These are phyloP conservation scores for Temnothorax rugatulus DNA, from an alignment of 2,888 invertebrate genomes.

Conservation along the genomic window DNA sequence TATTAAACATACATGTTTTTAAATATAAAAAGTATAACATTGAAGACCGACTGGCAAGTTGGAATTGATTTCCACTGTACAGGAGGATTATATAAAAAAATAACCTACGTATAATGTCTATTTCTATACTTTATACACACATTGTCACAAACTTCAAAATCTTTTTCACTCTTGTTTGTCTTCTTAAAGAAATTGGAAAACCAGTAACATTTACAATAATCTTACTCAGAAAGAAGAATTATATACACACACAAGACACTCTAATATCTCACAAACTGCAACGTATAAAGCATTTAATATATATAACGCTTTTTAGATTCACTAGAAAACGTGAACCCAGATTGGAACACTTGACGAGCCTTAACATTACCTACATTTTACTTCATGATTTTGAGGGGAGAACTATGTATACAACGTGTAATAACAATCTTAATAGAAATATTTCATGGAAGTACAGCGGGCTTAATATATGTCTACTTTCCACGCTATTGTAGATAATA, in stretches of 20 bases:
- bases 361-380: constrained; percentile 70
- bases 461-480: constrained; percentile 23
- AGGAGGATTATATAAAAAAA: constrained; percentile 73
- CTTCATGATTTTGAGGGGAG: constrained; percentile 65
- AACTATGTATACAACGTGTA: constrained; percentile 79
- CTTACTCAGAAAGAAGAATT: constrained; percentile 33
- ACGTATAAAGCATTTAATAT: constrained; percentile 68
- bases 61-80: constrained; percentile 60
- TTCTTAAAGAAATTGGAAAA: constrained; percentile 33
- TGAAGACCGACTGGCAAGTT: constrained; percentile 65
- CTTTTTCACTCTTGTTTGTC: constrained; percentile 22
- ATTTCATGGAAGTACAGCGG: constrained; percentile 69
- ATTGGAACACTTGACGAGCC: constrained; percentile 71
- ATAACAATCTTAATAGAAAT: constrained; percentile 77
- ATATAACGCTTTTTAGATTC: constrained; percentile 70
- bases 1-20: neutral
- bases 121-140: constrained; percentile 34
- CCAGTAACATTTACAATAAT: constrained; percentile 43
- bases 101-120: constrained; percentile 63
- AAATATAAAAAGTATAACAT: constrained; percentile 31
- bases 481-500: constrained; percentile 64
- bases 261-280: constrained; percentile 69
- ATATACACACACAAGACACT: constrained; percentile 27
- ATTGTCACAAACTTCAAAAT: constrained; percentile 39
- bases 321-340: constrained; percentile 62